phyloP scores from a whole-genome alignment of 1,140 invertebrate genomes.

The Chironomus tepperi region DNA sequence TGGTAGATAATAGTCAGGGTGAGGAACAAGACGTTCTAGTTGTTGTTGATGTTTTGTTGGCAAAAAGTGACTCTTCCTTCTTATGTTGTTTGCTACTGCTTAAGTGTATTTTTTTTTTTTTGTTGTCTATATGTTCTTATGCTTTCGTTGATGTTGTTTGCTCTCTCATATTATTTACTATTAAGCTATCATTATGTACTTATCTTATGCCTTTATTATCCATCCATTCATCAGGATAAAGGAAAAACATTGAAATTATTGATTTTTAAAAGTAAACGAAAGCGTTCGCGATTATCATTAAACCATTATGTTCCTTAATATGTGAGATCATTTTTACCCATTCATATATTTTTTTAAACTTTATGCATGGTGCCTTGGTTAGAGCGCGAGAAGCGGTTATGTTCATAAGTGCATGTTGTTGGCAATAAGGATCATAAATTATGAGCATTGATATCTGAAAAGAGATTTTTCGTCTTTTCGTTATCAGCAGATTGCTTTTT shows the following conservation, averaged over 20 bases:
- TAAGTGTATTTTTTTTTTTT: background rate
- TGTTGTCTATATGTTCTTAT: background rate
- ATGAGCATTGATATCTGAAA: no score
- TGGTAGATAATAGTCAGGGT: slow-evolving; percentile 17
- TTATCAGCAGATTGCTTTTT: no score
- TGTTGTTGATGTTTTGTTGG: background rate
- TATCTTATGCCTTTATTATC: background rate
- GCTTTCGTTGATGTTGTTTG: background rate
- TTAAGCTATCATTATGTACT: background rate
- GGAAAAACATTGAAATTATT: background rate
- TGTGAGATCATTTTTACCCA: background rate
- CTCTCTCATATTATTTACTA: background rate
- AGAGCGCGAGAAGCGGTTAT: background rate
- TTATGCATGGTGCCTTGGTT: background rate
- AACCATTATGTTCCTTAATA: no score
- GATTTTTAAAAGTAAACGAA: background rate
- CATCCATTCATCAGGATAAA: background rate
- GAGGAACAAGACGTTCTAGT: background rate
- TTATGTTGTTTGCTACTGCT: background rate
- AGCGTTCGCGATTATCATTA: no score
- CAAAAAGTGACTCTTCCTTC: background rate
- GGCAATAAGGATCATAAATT: background rate
- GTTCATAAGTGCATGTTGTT: background rate
- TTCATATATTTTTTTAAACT: background rate
- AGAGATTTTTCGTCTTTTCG: no score